Base-by-base conservation (phyloP, 2,888 invertebrate species). In the Platerodrilus igneus region DNA sequence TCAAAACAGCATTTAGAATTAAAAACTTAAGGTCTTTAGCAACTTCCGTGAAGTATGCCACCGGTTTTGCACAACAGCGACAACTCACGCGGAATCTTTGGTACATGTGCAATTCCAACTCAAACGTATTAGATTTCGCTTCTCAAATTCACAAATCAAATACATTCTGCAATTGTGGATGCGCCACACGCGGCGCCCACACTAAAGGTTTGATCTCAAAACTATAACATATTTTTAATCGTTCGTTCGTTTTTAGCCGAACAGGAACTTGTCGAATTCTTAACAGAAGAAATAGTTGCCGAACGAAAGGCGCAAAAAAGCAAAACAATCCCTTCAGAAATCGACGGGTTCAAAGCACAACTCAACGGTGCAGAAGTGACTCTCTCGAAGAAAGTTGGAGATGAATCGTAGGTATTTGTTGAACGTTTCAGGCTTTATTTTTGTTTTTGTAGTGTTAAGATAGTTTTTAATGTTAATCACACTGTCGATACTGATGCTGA, bases 391-490 rank as follows among this genome's bases (percentile, higher is more conserved):
- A 68, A 78, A 55, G 59, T 73, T 2, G 78, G 76, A 28, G 76
- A 79, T 58, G 89, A 89, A 73, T 75, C 72, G 86, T 86, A 72
- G 77, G 76, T 61, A 29, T 16, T 21, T 31, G 14, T 22, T 16
- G 7, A 6, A 21, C 16, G n/a, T 2, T 7, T 17, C n/a, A 14
- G 22, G 13, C 4, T 28, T 21, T 33, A 4, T 18, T 23, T 8
- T 13, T 25, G 30, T 13, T 20, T 34, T 67, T 68, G 15, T 58
- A 87, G 86, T 47, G 77, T 92, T 46, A 76, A 75, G 32, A 77
- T 96, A 26, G 82, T 78, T 37, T 87, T 95, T 66, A 95, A 94
- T 64, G 86, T 97, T 0, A 97, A 96, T 67, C 92, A 95, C 68
- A 88, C 93, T 0, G 94, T 96, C 0, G 92, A 94, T 62, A 76